phyloP scores from a whole-genome alignment of 2,113 vertebrate species.

The Setophaga coronata region DNA sequence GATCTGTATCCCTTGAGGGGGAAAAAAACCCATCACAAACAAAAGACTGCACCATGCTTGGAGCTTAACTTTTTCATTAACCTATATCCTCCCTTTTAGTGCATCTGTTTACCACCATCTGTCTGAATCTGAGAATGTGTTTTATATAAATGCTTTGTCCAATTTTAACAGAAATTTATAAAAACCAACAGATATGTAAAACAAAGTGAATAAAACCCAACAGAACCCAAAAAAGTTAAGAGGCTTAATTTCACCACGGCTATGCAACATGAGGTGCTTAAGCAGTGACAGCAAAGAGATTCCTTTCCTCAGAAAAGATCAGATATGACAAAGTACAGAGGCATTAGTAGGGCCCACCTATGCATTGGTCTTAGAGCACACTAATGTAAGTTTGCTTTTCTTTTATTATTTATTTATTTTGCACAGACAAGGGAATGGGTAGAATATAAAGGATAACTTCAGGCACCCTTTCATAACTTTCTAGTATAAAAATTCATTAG shows the following conservation, averaged over 20 bases:
- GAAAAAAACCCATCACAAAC: fast-evolving
- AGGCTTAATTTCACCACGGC: slow-evolving; percentile 74
- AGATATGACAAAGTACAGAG: slow-evolving; percentile 60
- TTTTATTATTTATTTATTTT: slow-evolving; percentile 8
- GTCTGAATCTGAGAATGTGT: not conserved
- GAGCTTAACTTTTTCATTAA: not conserved
- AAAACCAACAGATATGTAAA: not conserved
- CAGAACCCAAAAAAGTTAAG: slow-evolving; percentile 70
- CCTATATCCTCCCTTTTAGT: not conserved
- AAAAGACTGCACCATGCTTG: not conserved
- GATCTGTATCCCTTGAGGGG: not conserved
- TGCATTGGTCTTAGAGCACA: slow-evolving; percentile 64
- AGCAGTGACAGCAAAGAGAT: slow-evolving; percentile 82
- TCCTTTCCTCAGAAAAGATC: slow-evolving; percentile 62
- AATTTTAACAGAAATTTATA: not conserved
- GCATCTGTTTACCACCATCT: not conserved
- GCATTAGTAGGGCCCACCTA: slow-evolving; percentile 72
- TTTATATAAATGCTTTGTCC: not conserved
- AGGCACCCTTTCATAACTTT: not conserved
- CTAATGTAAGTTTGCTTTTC: not conserved
- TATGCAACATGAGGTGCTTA: slow-evolving; percentile 80
- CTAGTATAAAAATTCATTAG: slow-evolving; percentile 20
- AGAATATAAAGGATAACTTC: not conserved
- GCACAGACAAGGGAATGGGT: not conserved
- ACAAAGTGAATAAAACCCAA: not conserved